Conservation (phyloP, 1,140 invertebrate genomes). For the Drosophila tani region DNA sequence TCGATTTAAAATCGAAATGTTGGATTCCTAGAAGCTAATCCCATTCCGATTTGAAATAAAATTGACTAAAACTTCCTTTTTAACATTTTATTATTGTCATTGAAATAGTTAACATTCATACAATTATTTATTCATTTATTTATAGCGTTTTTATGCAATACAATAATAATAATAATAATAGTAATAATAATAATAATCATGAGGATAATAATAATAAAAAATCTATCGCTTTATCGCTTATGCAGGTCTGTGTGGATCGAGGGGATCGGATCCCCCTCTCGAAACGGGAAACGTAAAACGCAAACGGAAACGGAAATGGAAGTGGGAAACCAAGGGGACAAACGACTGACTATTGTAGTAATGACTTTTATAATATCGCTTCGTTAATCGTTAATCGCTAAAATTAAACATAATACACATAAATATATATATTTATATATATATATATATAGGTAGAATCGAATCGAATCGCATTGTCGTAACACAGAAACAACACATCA, state of each 20-base stretch:
- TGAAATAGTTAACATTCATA: conserved; percentile 83
- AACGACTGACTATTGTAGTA: conserved; percentile 38
- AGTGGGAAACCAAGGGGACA: conserved; percentile 12
- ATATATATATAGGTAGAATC: conserved; percentile 9
- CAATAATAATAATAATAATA: conserved; percentile 56
- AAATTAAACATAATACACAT: conserved; percentile 48
- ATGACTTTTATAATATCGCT: conserved; percentile 55
- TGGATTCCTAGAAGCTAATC: no score
- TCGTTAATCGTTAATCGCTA: conserved; percentile 44
- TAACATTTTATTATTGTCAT: conserved; percentile 82
- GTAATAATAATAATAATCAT: conserved; percentile 25
- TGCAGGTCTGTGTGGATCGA: no score
- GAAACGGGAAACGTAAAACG: conserved; percentile 5
- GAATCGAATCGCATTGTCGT: conserved; percentile 22
- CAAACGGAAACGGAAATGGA: conserved; percentile 8
- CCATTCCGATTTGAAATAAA: not conserved
- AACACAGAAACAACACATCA: conserved; percentile 17
- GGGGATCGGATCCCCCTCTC: not conserved
- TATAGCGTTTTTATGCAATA: conserved; percentile 69
- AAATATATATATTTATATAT: conserved; percentile 14
- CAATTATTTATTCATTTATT: conserved; percentile 72
- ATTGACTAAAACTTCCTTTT: conserved; percentile 45
- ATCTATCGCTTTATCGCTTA: conserved; percentile 12
- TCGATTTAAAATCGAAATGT: no score
- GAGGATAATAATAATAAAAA: conserved; percentile 22